Percentiles rank a stretch among this genome's conserved stretches.
Evolutionary conservation across 30 jellyfish, hydroid and myxozoan species (phyloP).

Genomic region (Aurelia aurita complex sp. Pacific): DNA sequence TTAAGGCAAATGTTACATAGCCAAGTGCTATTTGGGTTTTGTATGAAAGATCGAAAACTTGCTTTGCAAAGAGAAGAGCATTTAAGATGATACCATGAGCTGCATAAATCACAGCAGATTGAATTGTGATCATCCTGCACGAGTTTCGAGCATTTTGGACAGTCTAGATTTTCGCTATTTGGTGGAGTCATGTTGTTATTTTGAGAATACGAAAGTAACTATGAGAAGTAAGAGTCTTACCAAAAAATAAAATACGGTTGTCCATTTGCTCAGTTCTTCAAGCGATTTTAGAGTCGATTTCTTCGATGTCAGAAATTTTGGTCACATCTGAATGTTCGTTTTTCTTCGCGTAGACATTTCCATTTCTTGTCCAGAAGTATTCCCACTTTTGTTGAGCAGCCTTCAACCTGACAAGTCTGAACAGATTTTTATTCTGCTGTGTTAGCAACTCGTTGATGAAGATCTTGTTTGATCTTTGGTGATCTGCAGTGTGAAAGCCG

Average conservation of each 20-base stretch:
- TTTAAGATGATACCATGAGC: slow-evolving; percentile 3
- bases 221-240: too few species aligned
- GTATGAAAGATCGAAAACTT: neutral
- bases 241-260: neutral
- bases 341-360: slow-evolving; percentile 1
- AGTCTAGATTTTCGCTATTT: neutral
- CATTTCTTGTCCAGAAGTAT: slow-evolving; percentile 24
- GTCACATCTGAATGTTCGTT: neutral
- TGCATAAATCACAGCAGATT: slow-evolving; percentile 16
- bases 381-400: neutral
- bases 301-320: neutral
- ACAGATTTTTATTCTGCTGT: slow-evolving; percentile 16
- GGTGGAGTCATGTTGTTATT: neutral
- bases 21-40: neutral
- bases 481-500: neutral
- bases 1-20: neutral
- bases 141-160: slow-evolving; percentile 7
- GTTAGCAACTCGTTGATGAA: neutral
- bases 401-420: neutral
- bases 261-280: neutral
- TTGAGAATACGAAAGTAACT: too few species aligned
- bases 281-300: neutral
- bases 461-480: neutral
- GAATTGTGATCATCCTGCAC: neutral
- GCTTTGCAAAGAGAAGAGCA: neutral